Evolutionary conservation across 1,140 invertebrate species (phyloP), one percentile per base, ranked within the genome.

Genomic region (Brachionus angularis): DNA sequence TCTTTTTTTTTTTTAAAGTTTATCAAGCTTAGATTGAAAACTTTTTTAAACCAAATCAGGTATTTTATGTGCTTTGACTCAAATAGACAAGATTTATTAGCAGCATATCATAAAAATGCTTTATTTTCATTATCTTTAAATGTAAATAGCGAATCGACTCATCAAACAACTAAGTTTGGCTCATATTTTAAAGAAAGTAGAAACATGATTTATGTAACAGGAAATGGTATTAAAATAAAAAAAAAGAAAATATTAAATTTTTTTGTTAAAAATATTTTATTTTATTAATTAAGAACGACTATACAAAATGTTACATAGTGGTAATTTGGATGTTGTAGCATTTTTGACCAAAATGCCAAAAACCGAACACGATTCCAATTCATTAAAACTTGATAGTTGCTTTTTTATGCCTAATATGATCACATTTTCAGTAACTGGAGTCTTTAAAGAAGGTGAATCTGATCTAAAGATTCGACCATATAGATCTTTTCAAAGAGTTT

Each of bases 151-250:
- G 39, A 47, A 50, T 18, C 62, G 23, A 27, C 62, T 8, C 33
- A 16, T 18, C 29, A 18, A 0, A 31, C 25, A 12, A n/a, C 25
- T 34, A 67, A 67, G 36, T 67, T 67, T 50, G 62, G 62, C 29
- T 47, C 62, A 18, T 67, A 67, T 46, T 67, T 67, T 36, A 67
- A 67, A 67, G 62, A 67, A 14, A 67, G 62, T 23, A 29, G 62
- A 31, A 67, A 67, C 29, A 21, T 47, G 27, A n/a, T 47, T 5
- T 50, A 47, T 16, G 42, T 67, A 8, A 46, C 10, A 4, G 62
- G 62, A 31, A 27, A 67, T 36, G 53, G 53, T 58, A 58, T n/a
- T n/a, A n/a, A n/a, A n/a, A n/a, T n/a, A n/a, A n/a, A n/a, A n/a
- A n/a, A n/a, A n/a, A n/a, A n/a, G n/a, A n/a, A n/a, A n/a, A n/a